Base-by-base conservation (phyloP, 2,797 vertebrate genomes). In the Danio choprae region DNA sequence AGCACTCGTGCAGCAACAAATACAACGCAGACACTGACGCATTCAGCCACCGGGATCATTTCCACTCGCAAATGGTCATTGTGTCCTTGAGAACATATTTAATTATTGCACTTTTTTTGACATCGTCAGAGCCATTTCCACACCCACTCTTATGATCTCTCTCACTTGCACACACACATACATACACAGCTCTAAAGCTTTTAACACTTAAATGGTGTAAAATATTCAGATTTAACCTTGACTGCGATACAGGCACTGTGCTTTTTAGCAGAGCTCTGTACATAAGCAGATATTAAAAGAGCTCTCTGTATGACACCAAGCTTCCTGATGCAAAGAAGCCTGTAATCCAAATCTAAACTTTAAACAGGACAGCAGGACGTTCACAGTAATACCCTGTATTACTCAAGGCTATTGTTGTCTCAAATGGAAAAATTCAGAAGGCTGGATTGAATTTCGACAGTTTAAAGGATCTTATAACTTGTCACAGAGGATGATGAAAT, bases 161-260 rank as follows among this genome's bases (percentile, higher is more conserved):
- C 74, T 58, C 43, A 48, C 80, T 51, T 60, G 71, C 53, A 56
- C 55, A 55, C 67, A 1, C 53, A 44, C 69, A 40, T 69, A 68
- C 70, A 58, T 58, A 63, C 63, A 56, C 74, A 89, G 90, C 92
- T 92, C 90, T 88, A 91, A 94, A 93, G 93, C 93, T 95, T 94
- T 94, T 94, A 95, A 94, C 94, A 93, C 93, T 94, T 93, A 91
- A 93, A 93, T 88, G 92, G 92, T 92, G 92, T 92, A 93, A 94
- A 94, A 94, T 93, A 94, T 94, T 94, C 91, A 93, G 92, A 94
- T 94, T 94, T 91, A 94, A 93, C 94, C 94, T 94, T 94, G 93
- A 94, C 91, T 87, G 89, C 91, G 67, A 67, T 83, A 58, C 72
- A 73, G 78, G 59, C 51, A 77, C 62, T 46, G 75, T 68, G 71